Conservation (phyloP, 2,797 vertebrate genomes). For the Mionectes olivaceus region DNA sequence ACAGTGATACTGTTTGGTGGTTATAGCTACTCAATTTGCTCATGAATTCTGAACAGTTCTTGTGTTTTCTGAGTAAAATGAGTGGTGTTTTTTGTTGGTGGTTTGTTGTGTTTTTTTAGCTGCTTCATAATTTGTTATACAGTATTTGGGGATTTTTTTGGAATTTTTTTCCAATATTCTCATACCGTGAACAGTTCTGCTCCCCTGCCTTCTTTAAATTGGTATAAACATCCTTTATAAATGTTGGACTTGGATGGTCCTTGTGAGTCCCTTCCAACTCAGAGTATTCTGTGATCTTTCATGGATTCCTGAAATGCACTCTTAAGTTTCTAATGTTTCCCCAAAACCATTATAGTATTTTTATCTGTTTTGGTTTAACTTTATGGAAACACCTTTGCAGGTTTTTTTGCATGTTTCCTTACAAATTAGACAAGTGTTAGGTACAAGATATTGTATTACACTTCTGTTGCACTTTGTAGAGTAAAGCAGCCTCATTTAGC, state of each 20-base stretch:
- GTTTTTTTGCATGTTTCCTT: constrained; percentile 49
- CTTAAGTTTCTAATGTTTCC: background rate
- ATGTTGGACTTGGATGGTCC: background rate
- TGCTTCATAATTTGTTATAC: background rate
- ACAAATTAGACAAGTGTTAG: constrained; percentile 15
- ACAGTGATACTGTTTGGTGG: background rate
- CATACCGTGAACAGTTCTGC: background rate
- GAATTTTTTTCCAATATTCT: background rate
- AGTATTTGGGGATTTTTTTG: background rate
- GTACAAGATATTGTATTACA: constrained; percentile 63
- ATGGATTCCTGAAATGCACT: background rate
- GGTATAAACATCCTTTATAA: background rate
- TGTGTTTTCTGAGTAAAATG: background rate
- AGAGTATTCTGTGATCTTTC: background rate
- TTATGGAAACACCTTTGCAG: constrained; percentile 59
- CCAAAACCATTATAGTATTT: background rate
- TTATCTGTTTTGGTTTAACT: constrained; percentile 37
- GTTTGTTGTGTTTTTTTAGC: background rate
- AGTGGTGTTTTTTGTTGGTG: background rate
- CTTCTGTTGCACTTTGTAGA: constrained; percentile 62
- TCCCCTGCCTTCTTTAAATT: background rate
- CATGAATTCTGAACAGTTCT: background rate
- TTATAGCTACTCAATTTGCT: background rate
- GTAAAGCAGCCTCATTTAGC: constrained; percentile 38
- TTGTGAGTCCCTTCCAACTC: background rate